Evolutionary conservation across 2,113 vertebrate species (phyloP), one percentile per base, ranked within the genome.

Genomic region (Trogon surrucura): DNA sequence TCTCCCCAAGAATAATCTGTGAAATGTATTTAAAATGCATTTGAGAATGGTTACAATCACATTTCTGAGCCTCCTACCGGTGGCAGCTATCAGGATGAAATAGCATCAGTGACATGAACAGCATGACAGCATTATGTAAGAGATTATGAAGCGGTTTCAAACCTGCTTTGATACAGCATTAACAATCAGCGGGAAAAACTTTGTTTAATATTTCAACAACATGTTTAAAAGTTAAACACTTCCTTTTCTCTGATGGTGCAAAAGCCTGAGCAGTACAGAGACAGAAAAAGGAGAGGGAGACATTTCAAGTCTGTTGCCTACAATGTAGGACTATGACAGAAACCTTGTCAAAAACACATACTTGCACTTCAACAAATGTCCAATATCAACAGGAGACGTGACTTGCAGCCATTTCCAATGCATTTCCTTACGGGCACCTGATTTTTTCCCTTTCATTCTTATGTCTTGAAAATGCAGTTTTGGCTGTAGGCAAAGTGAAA

Each of bases 121-220:
- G 95, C 75, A 67, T 92, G 96, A 96, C 90, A 88, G 77, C 80
- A 83, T 96, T 96, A 96, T 93, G 90, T 88, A 96, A 96, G 80
- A 95, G 72, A 94, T 96, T 94, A 88, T 88, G 93, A 96, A 88
- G 92, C 80, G 10, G 26, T 92, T 94, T 96, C 85, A 85, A 94
- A 79, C 60, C 48, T 91, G 34, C 88, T 97, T 95, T 96, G 92
- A 95, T 96, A 88, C 5, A 7, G 69, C 88, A 91, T 93, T 93
- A 95, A 84, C 56, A 85, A 95, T 93, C 96, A 95, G 80, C 3
- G 0, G 88, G 82, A 58, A 96, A 93, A 95, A 90, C 75, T 94
- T 91, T 81, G 78, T 94, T 96, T 86, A 96, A 96, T 93, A 95
- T 97, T 96, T 96, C 82, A 96, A 90, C 80, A 83, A 82, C 66